These are phyloP conservation scores for Harpalus rufipes DNA, from an alignment of 2,888 invertebrate species.

Conservation along the genomic window DNA sequence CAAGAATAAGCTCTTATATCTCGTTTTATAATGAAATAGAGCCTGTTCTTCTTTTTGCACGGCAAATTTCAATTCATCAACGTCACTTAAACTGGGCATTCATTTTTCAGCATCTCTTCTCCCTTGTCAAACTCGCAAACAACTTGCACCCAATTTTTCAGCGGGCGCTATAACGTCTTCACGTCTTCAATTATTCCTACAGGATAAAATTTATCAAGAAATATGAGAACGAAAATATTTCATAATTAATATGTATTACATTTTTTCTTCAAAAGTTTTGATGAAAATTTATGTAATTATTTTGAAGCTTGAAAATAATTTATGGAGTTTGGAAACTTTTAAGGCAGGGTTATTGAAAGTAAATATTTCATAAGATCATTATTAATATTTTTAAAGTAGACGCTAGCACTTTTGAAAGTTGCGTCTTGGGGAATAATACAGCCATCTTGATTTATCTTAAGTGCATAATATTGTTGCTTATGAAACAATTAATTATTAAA, in stretches of 20 bases:
- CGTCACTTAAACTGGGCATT: not conserved
- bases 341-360: not conserved
- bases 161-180: not conserved
- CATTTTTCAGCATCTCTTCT: not conserved
- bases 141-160: not conserved
- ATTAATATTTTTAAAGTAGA: too few relatives aligned
- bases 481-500: too few relatives aligned
- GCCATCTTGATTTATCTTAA: too few relatives aligned
- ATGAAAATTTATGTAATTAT: not conserved
- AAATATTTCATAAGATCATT: too few relatives aligned
- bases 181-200: not conserved
- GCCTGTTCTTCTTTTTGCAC: not conserved
- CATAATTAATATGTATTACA: not conserved
- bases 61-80: not conserved
- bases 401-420: too few relatives aligned
- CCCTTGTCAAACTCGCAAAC: not conserved
- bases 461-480: too few relatives aligned
- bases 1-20: not conserved
- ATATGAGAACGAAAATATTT: not conserved
- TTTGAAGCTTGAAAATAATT: too few relatives aligned
- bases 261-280: not conserved
- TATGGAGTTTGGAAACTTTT: not conserved
- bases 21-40: not conserved
- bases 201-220: not conserved
- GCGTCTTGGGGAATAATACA: too few relatives aligned